These are phyloP conservation scores for Sterrhoptilus dennistouni DNA, from an alignment of 2,113 vertebrate species.

Conservation along the genomic window DNA sequence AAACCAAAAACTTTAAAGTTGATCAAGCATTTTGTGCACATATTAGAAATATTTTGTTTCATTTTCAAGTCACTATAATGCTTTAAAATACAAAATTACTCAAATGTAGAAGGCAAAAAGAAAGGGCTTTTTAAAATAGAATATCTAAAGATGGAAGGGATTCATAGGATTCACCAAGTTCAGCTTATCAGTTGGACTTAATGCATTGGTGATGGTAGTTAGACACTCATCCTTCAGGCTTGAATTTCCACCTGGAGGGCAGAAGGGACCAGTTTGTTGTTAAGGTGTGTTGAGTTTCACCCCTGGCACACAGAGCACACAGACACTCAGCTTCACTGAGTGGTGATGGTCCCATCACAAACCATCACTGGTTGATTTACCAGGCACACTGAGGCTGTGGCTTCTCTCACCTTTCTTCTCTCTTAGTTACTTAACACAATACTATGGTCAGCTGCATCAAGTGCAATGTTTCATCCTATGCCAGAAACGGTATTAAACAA, in stretches of 20 bases:
- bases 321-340: not conserved
- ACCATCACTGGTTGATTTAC: not conserved
- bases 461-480: not conserved
- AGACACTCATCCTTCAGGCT: not conserved
- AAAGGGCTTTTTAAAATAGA: not conserved
- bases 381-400: not conserved
- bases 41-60: not conserved
- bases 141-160: not conserved
- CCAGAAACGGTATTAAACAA: not conserved
- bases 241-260: not conserved
- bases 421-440: not conserved
- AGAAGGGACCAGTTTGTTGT: not conserved
- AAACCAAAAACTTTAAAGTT: not conserved
- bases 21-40: not conserved
- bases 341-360: not conserved
- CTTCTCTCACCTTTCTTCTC: not conserved
- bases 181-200: not conserved
- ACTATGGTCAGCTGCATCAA: not conserved
- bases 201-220: not conserved
- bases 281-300: not conserved
- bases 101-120: not conserved
- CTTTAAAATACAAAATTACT: not conserved
- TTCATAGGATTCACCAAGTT: not conserved
- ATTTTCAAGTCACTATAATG: not conserved
- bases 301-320: not conserved